These are phyloP conservation scores for Hypotaenidia philippensis DNA, from an alignment of 2,797 vertebrate genomes.

Conservation along the genomic window DNA sequence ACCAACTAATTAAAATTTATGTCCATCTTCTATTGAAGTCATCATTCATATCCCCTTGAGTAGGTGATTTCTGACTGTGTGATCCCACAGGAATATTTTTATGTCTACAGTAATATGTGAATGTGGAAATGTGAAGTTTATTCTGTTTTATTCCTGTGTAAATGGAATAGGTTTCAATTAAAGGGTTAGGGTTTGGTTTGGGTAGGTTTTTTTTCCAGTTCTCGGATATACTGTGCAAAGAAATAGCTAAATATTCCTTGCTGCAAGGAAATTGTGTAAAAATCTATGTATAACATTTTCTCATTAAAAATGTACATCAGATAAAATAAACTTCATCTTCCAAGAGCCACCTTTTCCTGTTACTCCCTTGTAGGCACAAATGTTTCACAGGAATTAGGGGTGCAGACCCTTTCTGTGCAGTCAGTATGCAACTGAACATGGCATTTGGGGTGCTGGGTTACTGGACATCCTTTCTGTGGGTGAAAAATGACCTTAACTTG, in stretches of 20 bases:
- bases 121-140: slow-evolving; percentile 45
- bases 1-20: slow-evolving; percentile 79
- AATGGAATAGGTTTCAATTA: slow-evolving; percentile 35
- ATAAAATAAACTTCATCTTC: not conserved
- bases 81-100: slow-evolving; percentile 65
- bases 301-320: not conserved
- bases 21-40: slow-evolving; percentile 74
- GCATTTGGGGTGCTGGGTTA: not conserved
- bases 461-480: not conserved
- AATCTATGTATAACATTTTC: not conserved
- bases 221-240: not conserved
- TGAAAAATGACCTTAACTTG: not conserved
- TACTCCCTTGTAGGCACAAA: not conserved
- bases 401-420: not conserved
- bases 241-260: not conserved
- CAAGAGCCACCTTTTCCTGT: not conserved
- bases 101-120: slow-evolving; percentile 55
- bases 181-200: not conserved
- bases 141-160: slow-evolving; percentile 47
- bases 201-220: not conserved
- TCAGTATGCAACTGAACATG: not conserved
- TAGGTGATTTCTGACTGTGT: slow-evolving; percentile 64
- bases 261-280: not conserved
- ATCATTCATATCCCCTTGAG: slow-evolving; percentile 57
- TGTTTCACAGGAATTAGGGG: not conserved